Conservation (phyloP, 2,888 invertebrate species). For the Tortrix viridana region DNA sequence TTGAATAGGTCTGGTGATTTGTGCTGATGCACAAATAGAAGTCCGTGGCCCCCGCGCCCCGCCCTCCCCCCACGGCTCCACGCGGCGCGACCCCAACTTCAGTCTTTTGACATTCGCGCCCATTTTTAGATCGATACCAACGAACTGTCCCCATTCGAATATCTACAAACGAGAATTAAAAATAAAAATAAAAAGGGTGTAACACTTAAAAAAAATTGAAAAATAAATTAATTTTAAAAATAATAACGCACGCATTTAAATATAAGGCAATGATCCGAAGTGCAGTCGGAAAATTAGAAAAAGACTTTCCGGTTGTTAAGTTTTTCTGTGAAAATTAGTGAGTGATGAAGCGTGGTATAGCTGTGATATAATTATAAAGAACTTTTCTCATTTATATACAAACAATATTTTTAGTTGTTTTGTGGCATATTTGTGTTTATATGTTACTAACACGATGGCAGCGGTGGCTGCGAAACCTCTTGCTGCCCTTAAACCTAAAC, state of each 20-base stretch:
- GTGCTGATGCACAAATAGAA: slow-evolving; percentile 80
- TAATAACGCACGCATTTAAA: slow-evolving; percentile 62
- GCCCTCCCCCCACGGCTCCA: slow-evolving; percentile 25
- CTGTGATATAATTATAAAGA: slow-evolving; percentile 50
- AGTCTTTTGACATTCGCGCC: slow-evolving; percentile 83
- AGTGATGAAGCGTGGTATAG: slow-evolving; percentile 58
- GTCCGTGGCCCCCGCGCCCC: slow-evolving; percentile 57
- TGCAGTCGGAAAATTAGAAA: slow-evolving; percentile 34
- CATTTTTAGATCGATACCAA: slow-evolving; percentile 79
- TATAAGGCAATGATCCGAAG: slow-evolving; percentile 41
- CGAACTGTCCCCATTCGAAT: slow-evolving; percentile 71
- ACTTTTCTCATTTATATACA: slow-evolving; percentile 32
- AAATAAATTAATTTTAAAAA: slow-evolving; percentile 42
- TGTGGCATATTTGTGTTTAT: slow-evolving; percentile 71
- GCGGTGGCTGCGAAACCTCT: slow-evolving; percentile 70
- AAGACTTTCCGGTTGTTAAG: slow-evolving; percentile 20
- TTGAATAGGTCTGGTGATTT: slow-evolving; percentile 82
- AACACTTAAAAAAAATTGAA: slow-evolving; percentile 50
- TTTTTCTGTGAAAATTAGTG: slow-evolving; percentile 43
- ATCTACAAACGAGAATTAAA: slow-evolving; percentile 46
- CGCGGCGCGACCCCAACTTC: slow-evolving; percentile 68
- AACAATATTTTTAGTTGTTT: slow-evolving; percentile 52
- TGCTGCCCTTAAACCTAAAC: slow-evolving; percentile 50
- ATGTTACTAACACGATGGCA: slow-evolving; percentile 68
- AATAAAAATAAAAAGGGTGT: slow-evolving; percentile 49